Conservation (phyloP, 2,888 invertebrate genomes). For the Troides aeacus region DNA sequence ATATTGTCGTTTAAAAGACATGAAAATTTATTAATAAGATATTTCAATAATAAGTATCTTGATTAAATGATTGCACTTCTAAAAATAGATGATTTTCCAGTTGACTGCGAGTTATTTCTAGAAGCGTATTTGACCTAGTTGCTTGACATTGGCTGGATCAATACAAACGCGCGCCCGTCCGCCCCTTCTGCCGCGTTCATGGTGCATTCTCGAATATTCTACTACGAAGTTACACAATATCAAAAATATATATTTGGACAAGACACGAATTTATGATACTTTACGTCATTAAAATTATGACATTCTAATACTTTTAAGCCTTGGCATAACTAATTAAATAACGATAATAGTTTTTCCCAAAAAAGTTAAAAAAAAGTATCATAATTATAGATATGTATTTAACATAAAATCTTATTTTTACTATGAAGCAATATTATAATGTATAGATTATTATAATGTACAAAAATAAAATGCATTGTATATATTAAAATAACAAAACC, state of each 20-base stretch:
- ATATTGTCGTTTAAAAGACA: too few species aligned
- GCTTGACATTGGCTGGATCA: conserved; percentile 33
- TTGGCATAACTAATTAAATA: too few species aligned
- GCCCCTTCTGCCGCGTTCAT: conserved; percentile 44
- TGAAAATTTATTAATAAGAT: not conserved
- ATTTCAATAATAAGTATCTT: not conserved
- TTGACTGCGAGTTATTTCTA: conserved; percentile 12
- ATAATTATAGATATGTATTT: too few species aligned
- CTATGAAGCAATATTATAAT: too few species aligned
- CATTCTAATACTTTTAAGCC: too few species aligned
- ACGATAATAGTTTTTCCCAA: too few species aligned
- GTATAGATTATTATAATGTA: too few species aligned
- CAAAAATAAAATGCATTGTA: too few species aligned
- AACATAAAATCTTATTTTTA: too few species aligned
- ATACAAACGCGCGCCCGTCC: conserved; percentile 25
- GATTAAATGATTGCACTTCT: not conserved
- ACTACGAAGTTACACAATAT: not conserved
- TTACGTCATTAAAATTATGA: not conserved
- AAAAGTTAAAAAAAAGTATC: too few species aligned
- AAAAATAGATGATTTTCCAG: conserved; percentile 1
- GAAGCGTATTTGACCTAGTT: conserved; percentile 36
- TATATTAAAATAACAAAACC: too few species aligned
- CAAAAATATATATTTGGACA: not conserved
- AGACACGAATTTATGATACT: not conserved
- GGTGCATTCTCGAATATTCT: conserved; percentile 10